Conservation (phyloP, 2,888 invertebrate genomes). For the Antheraea yamamai region DNA sequence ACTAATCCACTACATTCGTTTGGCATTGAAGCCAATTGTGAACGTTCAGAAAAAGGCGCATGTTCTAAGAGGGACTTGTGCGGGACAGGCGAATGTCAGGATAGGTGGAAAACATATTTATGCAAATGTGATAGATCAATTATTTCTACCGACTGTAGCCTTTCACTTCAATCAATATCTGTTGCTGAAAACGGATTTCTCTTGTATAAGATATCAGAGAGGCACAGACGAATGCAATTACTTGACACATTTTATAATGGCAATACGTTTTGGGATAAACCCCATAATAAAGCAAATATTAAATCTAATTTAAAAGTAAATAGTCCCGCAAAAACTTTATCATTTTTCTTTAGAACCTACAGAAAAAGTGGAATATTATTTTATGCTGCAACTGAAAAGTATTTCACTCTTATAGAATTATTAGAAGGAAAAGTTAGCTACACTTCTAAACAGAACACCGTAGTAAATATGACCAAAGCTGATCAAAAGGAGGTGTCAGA, state of each 20-base stretch:
- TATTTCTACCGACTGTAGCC: slow-evolving; percentile 90
- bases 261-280: slow-evolving; percentile 85
- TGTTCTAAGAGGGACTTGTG: slow-evolving; percentile 83
- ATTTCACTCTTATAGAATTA: slow-evolving; percentile 92
- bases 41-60: slow-evolving; percentile 85
- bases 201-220: slow-evolving; percentile 90
- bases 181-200: slow-evolving; percentile 90
- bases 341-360: slow-evolving; percentile 91
- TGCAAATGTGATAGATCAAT: slow-evolving; percentile 87
- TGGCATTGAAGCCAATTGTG: slow-evolving; percentile 89
- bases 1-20: slow-evolving; percentile 88
- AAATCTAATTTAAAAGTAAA: slow-evolving; percentile 61
- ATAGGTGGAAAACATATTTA: slow-evolving; percentile 90
- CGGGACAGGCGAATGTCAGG: slow-evolving; percentile 87
- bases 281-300: slow-evolving; percentile 46
- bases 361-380: slow-evolving; percentile 90
- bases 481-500: slow-evolving; percentile 85
- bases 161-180: slow-evolving; percentile 90
- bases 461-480: slow-evolving; percentile 91
- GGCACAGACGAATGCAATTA: slow-evolving; percentile 92
- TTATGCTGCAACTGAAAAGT: slow-evolving; percentile 92
- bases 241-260: slow-evolving; percentile 90
- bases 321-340: slow-evolving; percentile 86
- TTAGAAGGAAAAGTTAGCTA: slow-evolving; percentile 89
- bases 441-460: slow-evolving; percentile 88